Conservation (phyloP, 2,888 invertebrate species). For the Alviniconcha strummeri region DNA sequence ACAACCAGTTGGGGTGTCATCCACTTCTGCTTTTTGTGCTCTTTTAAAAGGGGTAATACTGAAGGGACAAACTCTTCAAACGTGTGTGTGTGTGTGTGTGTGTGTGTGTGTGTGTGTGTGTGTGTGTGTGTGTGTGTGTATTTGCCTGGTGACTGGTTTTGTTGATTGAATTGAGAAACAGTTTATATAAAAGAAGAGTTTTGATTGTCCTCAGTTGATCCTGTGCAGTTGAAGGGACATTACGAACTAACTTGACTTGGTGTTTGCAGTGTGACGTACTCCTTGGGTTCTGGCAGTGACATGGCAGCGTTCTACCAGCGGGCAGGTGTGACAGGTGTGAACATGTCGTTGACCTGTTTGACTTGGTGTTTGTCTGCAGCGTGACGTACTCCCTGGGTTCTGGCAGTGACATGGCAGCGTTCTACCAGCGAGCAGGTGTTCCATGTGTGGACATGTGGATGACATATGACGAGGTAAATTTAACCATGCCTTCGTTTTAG, state of each 20-base stretch:
- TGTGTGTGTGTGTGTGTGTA: no score
- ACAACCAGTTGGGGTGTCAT: no score
- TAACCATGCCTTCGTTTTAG: neutral
- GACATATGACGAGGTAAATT: constrained; percentile 49
- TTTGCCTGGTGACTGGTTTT: neutral
- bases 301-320: constrained; percentile 55
- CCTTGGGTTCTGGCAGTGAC: constrained; percentile 54
- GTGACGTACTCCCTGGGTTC: constrained; percentile 45
- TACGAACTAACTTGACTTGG: neutral
- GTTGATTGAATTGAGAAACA: neutral
- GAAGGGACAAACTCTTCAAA: no score
- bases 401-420: constrained; percentile 55
- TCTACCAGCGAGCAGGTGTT: constrained; percentile 57
- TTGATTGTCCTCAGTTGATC: neutral
- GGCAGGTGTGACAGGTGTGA: constrained; percentile 53
- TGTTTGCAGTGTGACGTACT: constrained; percentile 36
- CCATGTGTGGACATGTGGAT: constrained; percentile 51
- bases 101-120: no score
- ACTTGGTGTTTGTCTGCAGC: constrained; percentile 24
- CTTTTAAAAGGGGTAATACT: no score
- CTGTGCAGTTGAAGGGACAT: neutral
- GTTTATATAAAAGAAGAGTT: neutral
- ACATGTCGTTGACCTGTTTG: constrained; percentile 48
- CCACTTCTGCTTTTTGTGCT: no score
- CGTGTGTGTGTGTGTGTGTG: no score